Conservation (phyloP, 2,797 vertebrate species). For the Sebastiscus tertius region DNA sequence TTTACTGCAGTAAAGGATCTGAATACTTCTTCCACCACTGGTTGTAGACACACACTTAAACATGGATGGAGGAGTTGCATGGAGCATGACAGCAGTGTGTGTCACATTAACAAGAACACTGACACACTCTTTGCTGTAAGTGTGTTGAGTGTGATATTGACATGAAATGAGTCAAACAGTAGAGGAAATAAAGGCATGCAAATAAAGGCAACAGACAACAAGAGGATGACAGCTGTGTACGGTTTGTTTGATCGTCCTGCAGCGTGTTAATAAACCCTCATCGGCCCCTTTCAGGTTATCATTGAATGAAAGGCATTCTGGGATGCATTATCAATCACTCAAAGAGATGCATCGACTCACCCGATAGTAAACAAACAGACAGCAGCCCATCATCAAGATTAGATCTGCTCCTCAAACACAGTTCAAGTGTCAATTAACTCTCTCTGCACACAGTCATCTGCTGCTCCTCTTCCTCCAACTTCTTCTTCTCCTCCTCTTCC, state of each 20-base stretch:
- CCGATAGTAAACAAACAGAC: slow-evolving; percentile 73
- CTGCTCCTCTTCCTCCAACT: background rate
- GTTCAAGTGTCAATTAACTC: background rate
- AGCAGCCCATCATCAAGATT: slow-evolving; percentile 75
- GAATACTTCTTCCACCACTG: background rate
- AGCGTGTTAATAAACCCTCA: background rate
- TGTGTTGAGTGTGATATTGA: background rate
- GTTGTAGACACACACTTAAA: background rate
- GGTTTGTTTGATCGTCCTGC: background rate
- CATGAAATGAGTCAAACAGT: background rate
- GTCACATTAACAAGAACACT: background rate
- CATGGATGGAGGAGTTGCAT: background rate
- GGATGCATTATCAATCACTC: background rate
- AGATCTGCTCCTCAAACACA: slow-evolving; percentile 36
- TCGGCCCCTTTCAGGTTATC: no score
- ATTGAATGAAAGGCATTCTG: background rate
- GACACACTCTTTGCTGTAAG: background rate
- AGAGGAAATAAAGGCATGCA: background rate
- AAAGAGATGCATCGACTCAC: slow-evolving; percentile 50
- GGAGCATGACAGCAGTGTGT: rapidly evolving
- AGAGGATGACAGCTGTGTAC: background rate
- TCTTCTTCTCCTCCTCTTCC: slow-evolving; percentile 6
- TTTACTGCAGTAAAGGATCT: background rate
- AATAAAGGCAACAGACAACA: background rate
- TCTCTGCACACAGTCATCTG: slow-evolving; percentile 3